Evolutionary conservation across 2,888 invertebrate species (phyloP).

Genomic region (Linyphia triangularis): DNA sequence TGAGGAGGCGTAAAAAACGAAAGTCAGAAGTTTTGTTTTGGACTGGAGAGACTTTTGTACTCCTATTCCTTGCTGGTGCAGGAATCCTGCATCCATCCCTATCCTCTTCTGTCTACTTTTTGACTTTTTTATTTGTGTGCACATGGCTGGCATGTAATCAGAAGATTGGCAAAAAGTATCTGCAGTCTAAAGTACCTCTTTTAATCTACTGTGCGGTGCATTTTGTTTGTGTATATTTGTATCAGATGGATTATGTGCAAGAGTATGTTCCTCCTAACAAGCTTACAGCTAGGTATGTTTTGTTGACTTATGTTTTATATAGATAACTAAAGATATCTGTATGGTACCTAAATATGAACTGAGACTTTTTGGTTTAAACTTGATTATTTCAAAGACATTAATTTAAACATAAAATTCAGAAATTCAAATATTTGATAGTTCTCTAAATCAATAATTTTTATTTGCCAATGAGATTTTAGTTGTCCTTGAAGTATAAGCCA

Average conservation of each 20-base stretch:
- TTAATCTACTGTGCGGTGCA: constrained; percentile 87
- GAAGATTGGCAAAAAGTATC: constrained; percentile 88
- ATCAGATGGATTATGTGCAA: constrained; percentile 92
- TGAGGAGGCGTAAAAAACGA: constrained; percentile 61
- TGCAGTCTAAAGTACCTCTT: constrained; percentile 80
- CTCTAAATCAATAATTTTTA: no score
- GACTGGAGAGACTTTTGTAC: constrained; percentile 76
- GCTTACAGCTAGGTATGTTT: constrained; percentile 87
- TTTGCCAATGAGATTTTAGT: no score
- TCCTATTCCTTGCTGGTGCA: constrained; percentile 83
- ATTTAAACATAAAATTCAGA: no score
- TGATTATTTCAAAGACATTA: no score
- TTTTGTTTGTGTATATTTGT: constrained; percentile 86
- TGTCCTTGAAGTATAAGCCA: no score
- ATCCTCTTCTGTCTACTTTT: constrained; percentile 90
- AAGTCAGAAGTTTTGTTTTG: constrained; percentile 70
- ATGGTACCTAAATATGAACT: no score
- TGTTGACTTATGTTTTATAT: not conserved
- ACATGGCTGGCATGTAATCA: constrained; percentile 93
- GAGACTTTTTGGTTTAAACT: no score
- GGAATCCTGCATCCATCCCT: constrained; percentile 90
- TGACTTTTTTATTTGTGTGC: constrained; percentile 89
- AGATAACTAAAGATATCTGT: not conserved
- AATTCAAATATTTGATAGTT: no score
- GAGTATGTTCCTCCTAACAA: constrained; percentile 85